Conservation (phyloP, 2,888 invertebrate genomes). For the Chironomus riparius region DNA sequence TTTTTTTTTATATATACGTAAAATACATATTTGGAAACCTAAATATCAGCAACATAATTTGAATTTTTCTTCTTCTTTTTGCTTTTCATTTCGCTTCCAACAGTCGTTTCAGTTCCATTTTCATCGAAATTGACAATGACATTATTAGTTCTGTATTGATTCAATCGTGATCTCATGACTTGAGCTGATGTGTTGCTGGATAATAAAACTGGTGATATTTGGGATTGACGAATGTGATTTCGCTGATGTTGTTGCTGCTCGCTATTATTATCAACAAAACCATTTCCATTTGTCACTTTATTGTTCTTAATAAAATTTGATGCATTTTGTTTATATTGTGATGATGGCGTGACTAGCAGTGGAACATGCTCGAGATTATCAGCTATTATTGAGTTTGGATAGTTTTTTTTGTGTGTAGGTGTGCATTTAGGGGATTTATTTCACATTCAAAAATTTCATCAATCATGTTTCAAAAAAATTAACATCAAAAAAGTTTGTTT, state of each 20-base stretch:
- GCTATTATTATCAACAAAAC: slow-evolving; percentile 14
- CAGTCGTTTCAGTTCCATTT: background rate
- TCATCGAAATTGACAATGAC: slow-evolving; percentile 4
- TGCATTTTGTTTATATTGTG: slow-evolving; percentile 12
- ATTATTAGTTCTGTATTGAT: slow-evolving; percentile 5
- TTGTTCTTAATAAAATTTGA: background rate
- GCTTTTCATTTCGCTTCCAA: background rate
- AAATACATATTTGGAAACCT: background rate
- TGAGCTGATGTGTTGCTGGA: background rate
- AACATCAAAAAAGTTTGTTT: background rate
- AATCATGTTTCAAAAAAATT: background rate
- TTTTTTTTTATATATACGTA: background rate
- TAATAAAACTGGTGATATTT: background rate
- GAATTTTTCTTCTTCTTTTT: slow-evolving; percentile 2
- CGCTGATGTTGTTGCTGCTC: background rate
- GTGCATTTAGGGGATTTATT: background rate
- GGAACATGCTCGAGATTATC: slow-evolving; percentile 43
- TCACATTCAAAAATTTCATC: background rate
- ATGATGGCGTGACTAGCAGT: slow-evolving; percentile 39
- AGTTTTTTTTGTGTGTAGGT: background rate
- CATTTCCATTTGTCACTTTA: slow-evolving; percentile 19
- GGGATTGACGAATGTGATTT: background rate
- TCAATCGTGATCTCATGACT: slow-evolving; percentile 8
- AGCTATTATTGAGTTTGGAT: background rate
- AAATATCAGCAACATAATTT: slow-evolving; percentile 7